Conservation (phyloP, 2,113 vertebrate genomes). For the Semnornis frantzii region DNA sequence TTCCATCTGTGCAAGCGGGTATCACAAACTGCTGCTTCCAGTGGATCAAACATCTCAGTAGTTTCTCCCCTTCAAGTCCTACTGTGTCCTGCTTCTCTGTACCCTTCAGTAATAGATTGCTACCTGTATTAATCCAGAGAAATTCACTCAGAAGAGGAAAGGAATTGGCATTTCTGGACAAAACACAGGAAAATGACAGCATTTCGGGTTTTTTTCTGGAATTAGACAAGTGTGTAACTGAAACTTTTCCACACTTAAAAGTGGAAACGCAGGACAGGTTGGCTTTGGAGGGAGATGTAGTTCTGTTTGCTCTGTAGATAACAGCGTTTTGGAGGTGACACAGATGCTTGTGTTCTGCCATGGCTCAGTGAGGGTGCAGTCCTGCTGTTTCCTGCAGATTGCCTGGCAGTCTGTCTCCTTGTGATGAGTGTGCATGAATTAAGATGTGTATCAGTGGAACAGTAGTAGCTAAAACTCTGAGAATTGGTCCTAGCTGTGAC, state of each 20-base stretch:
- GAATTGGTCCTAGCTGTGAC: too few relatives aligned
- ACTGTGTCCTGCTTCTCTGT: not conserved
- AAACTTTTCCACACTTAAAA: not conserved
- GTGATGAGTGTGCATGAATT: rapidly evolving
- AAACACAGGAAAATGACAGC: not conserved
- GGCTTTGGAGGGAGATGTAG: not conserved
- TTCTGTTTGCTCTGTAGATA: not conserved
- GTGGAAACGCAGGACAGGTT: not conserved
- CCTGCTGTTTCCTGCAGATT: not conserved
- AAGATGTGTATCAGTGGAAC: not conserved
- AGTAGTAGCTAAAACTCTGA: not conserved
- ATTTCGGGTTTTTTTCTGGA: not conserved
- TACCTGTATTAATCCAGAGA: not conserved
- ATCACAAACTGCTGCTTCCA: not conserved
- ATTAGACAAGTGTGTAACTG: rapidly evolving
- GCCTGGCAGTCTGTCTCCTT: not conserved
- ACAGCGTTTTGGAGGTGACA: not conserved
- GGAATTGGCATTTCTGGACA: not conserved
- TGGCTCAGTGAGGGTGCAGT: not conserved
- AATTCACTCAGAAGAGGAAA: not conserved
- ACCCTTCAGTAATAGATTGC: not conserved
- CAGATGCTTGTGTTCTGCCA: not conserved
- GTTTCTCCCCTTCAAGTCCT: not conserved
- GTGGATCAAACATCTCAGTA: not conserved
- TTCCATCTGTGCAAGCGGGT: not conserved